Percentiles rank a stretch among this genome's conserved stretches.
Evolutionary conservation across 2,113 vertebrate species (phyloP).

Genomic region (Cyprinus carpio): DNA sequence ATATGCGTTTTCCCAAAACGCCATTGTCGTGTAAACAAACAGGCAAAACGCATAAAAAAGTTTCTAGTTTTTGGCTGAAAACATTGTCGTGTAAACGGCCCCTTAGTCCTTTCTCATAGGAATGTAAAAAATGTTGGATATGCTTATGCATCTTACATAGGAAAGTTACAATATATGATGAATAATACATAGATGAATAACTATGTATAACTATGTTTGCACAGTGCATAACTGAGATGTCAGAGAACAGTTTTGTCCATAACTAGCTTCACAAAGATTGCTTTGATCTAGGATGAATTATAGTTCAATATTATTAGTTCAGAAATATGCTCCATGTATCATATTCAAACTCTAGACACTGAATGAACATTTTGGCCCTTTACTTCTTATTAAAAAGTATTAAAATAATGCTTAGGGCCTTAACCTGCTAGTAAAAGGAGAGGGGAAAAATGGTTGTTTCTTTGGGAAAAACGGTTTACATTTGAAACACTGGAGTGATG

Average conservation of each 20-base stretch:
- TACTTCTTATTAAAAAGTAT: slow-evolving; percentile 67
- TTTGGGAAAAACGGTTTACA: slow-evolving; percentile 42
- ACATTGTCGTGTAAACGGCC: too few relatives aligned
- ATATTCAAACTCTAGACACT: slow-evolving; percentile 50
- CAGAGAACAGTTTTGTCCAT: slow-evolving; percentile 6
- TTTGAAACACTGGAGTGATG: not conserved
- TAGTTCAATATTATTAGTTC: slow-evolving; percentile 46
- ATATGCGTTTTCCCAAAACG: too few relatives aligned
- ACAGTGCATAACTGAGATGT: not conserved
- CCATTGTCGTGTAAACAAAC: too few relatives aligned
- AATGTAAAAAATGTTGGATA: not conserved
- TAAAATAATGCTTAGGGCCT: slow-evolving; percentile 64
- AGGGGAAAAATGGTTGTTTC: not conserved
- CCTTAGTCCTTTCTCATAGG: not conserved
- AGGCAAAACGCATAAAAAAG: too few relatives aligned
- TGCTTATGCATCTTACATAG: not conserved
- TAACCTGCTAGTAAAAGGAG: slow-evolving; percentile 68
- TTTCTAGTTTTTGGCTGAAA: too few relatives aligned
- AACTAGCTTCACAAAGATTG: not conserved
- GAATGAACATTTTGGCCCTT: slow-evolving; percentile 63
- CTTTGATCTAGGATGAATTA: slow-evolving; percentile 8
- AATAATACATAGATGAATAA: not conserved
- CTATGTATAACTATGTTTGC: not conserved
- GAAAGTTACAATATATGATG: not conserved
- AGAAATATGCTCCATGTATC: slow-evolving; percentile 57